Evolutionary conservation across 2,797 vertebrate species (phyloP).

Genomic region (Geotrypetes seraphini): DNA sequence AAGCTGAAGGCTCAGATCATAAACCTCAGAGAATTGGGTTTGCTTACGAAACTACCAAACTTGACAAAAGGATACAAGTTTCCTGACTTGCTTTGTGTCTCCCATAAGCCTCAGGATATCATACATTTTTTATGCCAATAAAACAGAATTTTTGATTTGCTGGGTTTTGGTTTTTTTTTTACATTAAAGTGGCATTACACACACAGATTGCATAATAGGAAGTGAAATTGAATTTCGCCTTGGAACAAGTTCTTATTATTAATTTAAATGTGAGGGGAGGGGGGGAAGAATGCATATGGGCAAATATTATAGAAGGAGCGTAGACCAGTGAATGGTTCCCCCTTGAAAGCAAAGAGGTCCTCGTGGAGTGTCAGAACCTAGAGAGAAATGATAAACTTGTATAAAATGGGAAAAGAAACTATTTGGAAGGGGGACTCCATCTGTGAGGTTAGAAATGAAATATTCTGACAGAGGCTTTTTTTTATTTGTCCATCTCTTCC

Average conservation of each 20-base stretch:
- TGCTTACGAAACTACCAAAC: constrained; percentile 40
- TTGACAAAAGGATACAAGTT: constrained; percentile 40
- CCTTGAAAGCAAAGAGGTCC: constrained; percentile 35
- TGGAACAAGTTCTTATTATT: constrained; percentile 53
- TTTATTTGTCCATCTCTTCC: too few species aligned
- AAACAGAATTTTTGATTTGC: constrained; percentile 53
- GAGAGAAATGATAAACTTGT: constrained; percentile 36
- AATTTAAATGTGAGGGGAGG: too few species aligned
- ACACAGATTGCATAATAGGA: constrained; percentile 51
- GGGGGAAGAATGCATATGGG: too few species aligned
- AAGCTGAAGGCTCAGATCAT: too few species aligned
- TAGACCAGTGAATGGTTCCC: constrained; percentile 42
- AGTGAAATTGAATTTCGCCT: constrained; percentile 52
- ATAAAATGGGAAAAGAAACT: constrained; percentile 31
- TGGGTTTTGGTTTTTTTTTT: too few species aligned
- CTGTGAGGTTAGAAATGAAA: too few species aligned
- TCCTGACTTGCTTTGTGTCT: constrained; percentile 12
- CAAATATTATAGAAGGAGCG: constrained; percentile 39
- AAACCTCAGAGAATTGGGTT: constrained; percentile 18
- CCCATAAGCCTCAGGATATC: constrained; percentile 31
- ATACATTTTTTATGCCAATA: constrained; percentile 53
- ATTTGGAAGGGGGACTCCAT: constrained; percentile 13
- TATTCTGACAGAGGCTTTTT: too few species aligned
- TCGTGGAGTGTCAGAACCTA: constrained; percentile 29
- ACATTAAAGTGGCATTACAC: constrained; percentile 55